phyloP scores from a whole-genome alignment of 2,888 invertebrate species.

The Dasypogon diadema region DNA sequence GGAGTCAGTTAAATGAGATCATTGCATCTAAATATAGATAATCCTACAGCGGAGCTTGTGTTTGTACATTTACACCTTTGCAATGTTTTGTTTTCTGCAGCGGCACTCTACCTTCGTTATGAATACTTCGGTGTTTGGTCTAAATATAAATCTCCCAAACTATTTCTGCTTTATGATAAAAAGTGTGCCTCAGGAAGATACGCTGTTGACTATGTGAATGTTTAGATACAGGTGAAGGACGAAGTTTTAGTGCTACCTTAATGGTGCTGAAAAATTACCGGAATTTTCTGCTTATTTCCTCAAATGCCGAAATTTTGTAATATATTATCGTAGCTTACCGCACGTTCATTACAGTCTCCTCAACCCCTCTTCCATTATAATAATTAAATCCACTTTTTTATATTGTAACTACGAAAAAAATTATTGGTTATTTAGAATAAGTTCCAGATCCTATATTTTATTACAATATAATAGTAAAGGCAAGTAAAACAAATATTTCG shows the following conservation, averaged over 20 bases:
- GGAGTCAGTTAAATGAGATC: conserved; percentile 54
- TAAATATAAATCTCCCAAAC: conserved; percentile 37
- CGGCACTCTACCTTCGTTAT: conserved; percentile 15
- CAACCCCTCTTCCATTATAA: too few relatives aligned
- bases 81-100: conserved; percentile 26
- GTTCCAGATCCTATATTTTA: too few relatives aligned
- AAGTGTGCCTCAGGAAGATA: neutral
- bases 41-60: conserved; percentile 12
- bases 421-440: too few relatives aligned
- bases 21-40: conserved; percentile 54
- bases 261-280: too few relatives aligned
- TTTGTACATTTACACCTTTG: conserved; percentile 29
- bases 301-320: neutral
- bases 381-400: too few relatives aligned
- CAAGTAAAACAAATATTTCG: too few relatives aligned
- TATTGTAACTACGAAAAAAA: too few relatives aligned
- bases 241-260: too few relatives aligned
- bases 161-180: conserved; percentile 25
- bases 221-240: neutral
- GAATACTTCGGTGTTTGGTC: conserved; percentile 30
- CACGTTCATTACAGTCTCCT: too few relatives aligned
- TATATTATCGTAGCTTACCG: neutral
- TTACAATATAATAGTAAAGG: too few relatives aligned
- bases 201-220: neutral
- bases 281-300: too few relatives aligned